Evolutionary conservation across 2,888 invertebrate species (phyloP).

Genomic region (Nomada lathburiana): DNA sequence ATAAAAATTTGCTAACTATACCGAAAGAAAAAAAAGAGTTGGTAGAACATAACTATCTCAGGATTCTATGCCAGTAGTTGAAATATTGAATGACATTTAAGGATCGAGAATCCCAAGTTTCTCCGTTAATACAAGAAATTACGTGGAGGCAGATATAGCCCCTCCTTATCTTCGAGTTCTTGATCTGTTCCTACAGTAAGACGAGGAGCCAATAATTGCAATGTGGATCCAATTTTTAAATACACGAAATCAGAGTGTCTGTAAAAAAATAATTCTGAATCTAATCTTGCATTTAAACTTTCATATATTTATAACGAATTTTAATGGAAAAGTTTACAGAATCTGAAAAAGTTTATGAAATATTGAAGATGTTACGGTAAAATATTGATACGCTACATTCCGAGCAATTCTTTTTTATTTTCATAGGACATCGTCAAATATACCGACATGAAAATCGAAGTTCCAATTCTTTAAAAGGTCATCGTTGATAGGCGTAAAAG

Average conservation of each 20-base stretch:
- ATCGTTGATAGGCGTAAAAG: conserved; percentile 43
- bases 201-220: conserved; percentile 18
- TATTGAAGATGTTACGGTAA: conserved; percentile 26
- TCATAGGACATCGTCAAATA: conserved; percentile 44
- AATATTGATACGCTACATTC: conserved; percentile 45
- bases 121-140: conserved; percentile 43
- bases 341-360: conserved; percentile 36
- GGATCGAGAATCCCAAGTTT: conserved; percentile 54
- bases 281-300: conserved; percentile 59
- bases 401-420: conserved; percentile 53
- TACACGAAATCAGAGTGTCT: conserved; percentile 24
- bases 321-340: conserved; percentile 34
- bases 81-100: conserved; percentile 52
- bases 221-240: conserved; percentile 29
- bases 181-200: conserved; percentile 10
- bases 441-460: conserved; percentile 22
- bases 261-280: conserved; percentile 34
- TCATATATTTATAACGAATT: conserved; percentile 58
- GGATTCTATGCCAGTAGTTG: conserved; percentile 65
- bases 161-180: conserved; percentile 13
- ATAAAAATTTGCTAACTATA: conserved; percentile 55
- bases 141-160: neutral
- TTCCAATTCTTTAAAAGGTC: conserved; percentile 50
- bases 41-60: conserved; percentile 61
- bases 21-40: conserved; percentile 42